Evolutionary conservation across 2,113 vertebrate genomes (phyloP), one percentile per base, ranked within the genome.

Genomic region (Strigops habroptila): DNA sequence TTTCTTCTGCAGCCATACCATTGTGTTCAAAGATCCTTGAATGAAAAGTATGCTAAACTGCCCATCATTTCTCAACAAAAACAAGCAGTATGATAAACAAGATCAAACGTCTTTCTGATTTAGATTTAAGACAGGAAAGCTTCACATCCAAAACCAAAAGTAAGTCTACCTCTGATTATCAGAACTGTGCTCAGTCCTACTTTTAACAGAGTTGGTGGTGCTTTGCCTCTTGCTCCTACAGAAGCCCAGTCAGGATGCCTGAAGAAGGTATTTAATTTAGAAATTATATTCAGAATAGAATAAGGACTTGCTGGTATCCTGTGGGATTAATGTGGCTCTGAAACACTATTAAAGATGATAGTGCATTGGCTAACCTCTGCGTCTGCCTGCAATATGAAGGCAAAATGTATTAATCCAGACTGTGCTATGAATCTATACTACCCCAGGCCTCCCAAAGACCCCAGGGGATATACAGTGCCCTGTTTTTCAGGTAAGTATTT

Each of bases 231-330:
- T 3, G 0, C 39, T 93, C 33, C 65, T 39, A 65, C 31, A 85
- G 84, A 65, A 73, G 53, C 49, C 65, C 1, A 9, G 59, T 18
- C 79, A 94, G 53, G 63, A 88, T 0, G 3, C 77, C 79, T 55
- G 43, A 80, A 69, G 37, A 70, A 88, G n/a, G 71, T 83, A 86
- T 70, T 91, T 90, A 90, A 74, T 62, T 77, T 57, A 81, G 79
- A 74, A 65, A 85, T 91, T 70, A 89, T 87, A 80, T 93, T 71
- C 70, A 90, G 75, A 90, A 79, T 44, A 77, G 71, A 95, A 77
- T 24, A 88, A 19, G 35, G 51, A 43, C 39, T 68, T 77, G 44
- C 49, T 88, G 67, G n/a, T 85, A 65, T 43, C n/a, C 60, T 41
- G 53, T 53, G 49, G 59, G 75, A 96, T 78, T 95, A 76, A 65